A percentile compares a stretch with the other conserved stretches of the same genome.
Conservation (phyloP, 1,140 invertebrate genomes). For the Acromyrmex charruanus region DNA sequence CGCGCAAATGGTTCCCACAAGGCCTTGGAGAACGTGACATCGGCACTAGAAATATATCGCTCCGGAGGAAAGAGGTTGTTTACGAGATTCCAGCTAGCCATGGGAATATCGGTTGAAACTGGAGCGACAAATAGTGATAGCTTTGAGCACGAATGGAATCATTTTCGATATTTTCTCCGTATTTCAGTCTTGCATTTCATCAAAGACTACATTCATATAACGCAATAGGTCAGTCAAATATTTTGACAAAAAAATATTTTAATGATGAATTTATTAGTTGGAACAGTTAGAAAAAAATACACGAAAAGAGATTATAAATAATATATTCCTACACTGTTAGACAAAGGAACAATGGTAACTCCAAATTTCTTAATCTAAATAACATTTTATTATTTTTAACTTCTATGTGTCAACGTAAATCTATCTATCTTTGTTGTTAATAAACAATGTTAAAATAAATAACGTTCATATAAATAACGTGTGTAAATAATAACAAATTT, state of each 20-base stretch:
- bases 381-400: too few species aligned
- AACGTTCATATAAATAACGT: too few species aligned
- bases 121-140: constrained; percentile 32
- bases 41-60: constrained; percentile 41
- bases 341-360: too few species aligned
- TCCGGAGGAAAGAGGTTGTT: constrained; percentile 8
- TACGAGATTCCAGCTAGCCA: constrained; percentile 19
- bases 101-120: constrained; percentile 39
- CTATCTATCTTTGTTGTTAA: too few species aligned
- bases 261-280: background rate
- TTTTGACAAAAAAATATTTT: background rate
- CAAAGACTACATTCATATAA: background rate
- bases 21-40: constrained; percentile 53
- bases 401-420: too few species aligned
- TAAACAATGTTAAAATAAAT: too few species aligned
- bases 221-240: background rate
- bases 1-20: constrained; percentile 50
- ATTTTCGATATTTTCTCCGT: background rate
- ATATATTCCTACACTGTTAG: too few species aligned
- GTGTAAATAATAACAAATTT: too few species aligned
- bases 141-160: constrained; percentile 3
- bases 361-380: too few species aligned
- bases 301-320: background rate
- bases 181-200: background rate
- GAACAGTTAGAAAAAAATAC: background rate